These are phyloP conservation scores for Laspeyria flexula DNA, from an alignment of 2,888 invertebrate genomes.

Conservation along the genomic window DNA sequence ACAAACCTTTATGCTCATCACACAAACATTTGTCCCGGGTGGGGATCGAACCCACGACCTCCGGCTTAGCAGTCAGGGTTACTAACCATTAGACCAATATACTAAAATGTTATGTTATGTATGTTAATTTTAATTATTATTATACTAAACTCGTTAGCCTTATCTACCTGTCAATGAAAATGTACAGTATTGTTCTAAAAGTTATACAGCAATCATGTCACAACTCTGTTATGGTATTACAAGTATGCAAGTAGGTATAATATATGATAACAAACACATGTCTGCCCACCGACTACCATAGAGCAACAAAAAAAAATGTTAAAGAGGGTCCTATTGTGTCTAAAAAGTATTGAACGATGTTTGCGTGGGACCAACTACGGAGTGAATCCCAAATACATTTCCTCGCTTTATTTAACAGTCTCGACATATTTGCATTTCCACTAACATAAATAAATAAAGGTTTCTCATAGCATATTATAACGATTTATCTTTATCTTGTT, in stretches of 20 bases:
- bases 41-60: too few species aligned
- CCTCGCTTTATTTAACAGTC: constrained; percentile 29
- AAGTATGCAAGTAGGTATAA: not conserved
- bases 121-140: too few species aligned
- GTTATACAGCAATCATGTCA: too few species aligned
- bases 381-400: constrained; percentile 24
- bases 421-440: constrained; percentile 39
- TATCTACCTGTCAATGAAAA: too few species aligned
- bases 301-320: constrained; percentile 2
- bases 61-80: too few species aligned
- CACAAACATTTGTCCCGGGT: too few species aligned
- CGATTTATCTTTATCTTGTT: constrained; percentile 28
- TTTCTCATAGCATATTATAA: constrained; percentile 22
- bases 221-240: not conserved
- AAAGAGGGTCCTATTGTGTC: constrained; percentile 7
- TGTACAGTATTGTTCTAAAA: too few species aligned
- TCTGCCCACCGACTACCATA: not conserved
- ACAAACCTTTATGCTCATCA: too few species aligned
- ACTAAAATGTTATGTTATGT: too few species aligned
- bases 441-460: constrained; percentile 35
- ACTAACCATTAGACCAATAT: too few species aligned
- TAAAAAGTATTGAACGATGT: constrained; percentile 13
- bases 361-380: constrained; percentile 6
- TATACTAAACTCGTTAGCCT: too few species aligned
- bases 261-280: not conserved